phyloP scores from a whole-genome alignment of 2,888 invertebrate species.

The Hoplodrina ambigua region DNA sequence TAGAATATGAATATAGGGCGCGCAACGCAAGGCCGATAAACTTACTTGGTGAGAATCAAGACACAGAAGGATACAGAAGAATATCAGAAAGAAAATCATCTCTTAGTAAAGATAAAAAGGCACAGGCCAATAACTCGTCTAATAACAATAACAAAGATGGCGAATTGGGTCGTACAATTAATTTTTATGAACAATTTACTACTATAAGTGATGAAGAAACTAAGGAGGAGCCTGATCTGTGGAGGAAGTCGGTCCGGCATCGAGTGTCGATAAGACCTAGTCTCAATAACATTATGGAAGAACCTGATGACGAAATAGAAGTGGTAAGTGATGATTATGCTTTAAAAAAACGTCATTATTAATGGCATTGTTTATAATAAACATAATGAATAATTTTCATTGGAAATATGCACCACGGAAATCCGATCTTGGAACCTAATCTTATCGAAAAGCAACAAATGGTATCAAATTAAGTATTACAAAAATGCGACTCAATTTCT shows the following conservation, averaged over 20 bases:
- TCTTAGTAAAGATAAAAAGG: constrained; percentile 49
- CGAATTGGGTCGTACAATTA: constrained; percentile 76
- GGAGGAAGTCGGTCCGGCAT: constrained; percentile 73
- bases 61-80: constrained; percentile 75
- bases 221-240: constrained; percentile 75
- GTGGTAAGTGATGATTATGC: constrained; percentile 75
- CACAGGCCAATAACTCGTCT: constrained; percentile 54
- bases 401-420: constrained; percentile 32
- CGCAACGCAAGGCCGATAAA: constrained; percentile 61
- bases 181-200: constrained; percentile 88
- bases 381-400: constrained; percentile 1
- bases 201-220: constrained; percentile 79
- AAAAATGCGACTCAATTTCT: constrained; percentile 6
- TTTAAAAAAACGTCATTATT: not conserved
- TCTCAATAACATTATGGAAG: constrained; percentile 85
- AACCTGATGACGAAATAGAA: constrained; percentile 82
- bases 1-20: constrained; percentile 81
- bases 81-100: constrained; percentile 72
- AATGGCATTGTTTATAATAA: not conserved
- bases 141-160: constrained; percentile 67
- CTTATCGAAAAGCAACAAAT: constrained; percentile 39
- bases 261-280: constrained; percentile 86
- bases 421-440: constrained; percentile 44
- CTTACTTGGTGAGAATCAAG: constrained; percentile 70
- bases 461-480: constrained; percentile 24